Evolutionary conservation across 2,113 vertebrate genomes (phyloP), one percentile per base, ranked within the genome.

Genomic region (Nasalis larvatus): DNA sequence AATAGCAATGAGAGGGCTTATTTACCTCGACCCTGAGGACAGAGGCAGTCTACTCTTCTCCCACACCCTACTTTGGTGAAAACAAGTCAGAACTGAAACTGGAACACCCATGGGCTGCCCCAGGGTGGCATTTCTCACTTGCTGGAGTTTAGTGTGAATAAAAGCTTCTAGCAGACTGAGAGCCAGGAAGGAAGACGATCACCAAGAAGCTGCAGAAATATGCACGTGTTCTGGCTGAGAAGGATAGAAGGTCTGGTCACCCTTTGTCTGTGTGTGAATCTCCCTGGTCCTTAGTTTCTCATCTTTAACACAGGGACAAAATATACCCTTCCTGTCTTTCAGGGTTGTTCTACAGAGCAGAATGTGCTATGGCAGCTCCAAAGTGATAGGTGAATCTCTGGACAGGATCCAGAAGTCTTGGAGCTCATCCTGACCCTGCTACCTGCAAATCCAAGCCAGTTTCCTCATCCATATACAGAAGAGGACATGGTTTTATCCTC

Each of bases 211-310:
- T 21, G 23, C 5, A 2, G 1, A 4, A 27, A 0, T 8, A 4
- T 20, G 42, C 60, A 20, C 0, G 0, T 1, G 4, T 52, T 23
- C 14, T 8, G 0, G 42, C 49, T 5, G 23, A 66, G 52, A 56
- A 58, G 30, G 40, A 56, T 21, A 45, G 25, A 21, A 17, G 56
- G 25, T 49, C 32, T 14, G 1, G 4, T 12, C 21, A 3, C 27
- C 45, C 25, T 12, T 4, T 13, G 52, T 54, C 52, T 54, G 4
- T 1, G 23, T 23, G 20, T 6, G 45, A 9, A 23, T 60, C 54
- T 69, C 30, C 45, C 12, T 4, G 27, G 27, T 0, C 25, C n/a
- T 76, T 23, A 49, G 32, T 27, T 89, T 76, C 90, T 40, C 25
- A 47, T 25, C 25, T 40, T 68, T n/a, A 54, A 8, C 16, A 13